Evolutionary conservation across 2,113 vertebrate genomes (phyloP), one percentile per base, ranked within the genome.

Genomic region (Saiga tatarica): DNA sequence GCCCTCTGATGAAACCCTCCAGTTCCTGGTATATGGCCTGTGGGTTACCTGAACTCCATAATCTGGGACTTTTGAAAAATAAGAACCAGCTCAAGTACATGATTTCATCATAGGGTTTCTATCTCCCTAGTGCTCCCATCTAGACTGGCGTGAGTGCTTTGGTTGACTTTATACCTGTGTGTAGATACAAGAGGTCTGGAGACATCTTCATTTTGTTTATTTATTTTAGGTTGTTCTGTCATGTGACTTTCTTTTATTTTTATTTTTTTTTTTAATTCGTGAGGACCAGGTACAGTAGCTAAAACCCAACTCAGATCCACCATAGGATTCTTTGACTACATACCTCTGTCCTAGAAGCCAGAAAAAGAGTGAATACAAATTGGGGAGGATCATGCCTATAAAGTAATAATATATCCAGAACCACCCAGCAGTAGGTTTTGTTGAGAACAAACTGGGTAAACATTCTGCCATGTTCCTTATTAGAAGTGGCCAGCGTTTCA

Each of bases 221-320:
- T 99, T 98, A 99, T 99, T 99, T 98, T 98, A 97, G 98, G 91
- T 98, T 98, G 87, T 97, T 95, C 90, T 95, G 97, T 98, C 97
- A 94, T 98, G 71, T 74, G 55, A 60, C 97, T 97, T 98, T 97
- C 98, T 97, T 92, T 97, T 52, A 15, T 52, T 96, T 91, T 76
- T 2, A 62, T 86, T 87, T 95, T 96, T 87, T 95, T 96, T 96
- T 99, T 98, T 98, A 98, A 98, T 98, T 98, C 97, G 92, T 89
- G 98, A 99, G 99, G 99, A 99, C 98, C 98, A 98, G 99, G 99
- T 98, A 99, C 98, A 98, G 98, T 98, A 96, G 96, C 98, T 97
- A 98, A 97, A 98, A 97, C 98, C 97, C 98, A 98, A 95, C 98
- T 98, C 96, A 93, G 92, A 98, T 96, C 98, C 98, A 96, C 97